A percentile compares a stretch with the other conserved stretches of the same genome.
Conservation (phyloP, 2,113 vertebrate genomes). For the Phrynocephalus versicolor region DNA sequence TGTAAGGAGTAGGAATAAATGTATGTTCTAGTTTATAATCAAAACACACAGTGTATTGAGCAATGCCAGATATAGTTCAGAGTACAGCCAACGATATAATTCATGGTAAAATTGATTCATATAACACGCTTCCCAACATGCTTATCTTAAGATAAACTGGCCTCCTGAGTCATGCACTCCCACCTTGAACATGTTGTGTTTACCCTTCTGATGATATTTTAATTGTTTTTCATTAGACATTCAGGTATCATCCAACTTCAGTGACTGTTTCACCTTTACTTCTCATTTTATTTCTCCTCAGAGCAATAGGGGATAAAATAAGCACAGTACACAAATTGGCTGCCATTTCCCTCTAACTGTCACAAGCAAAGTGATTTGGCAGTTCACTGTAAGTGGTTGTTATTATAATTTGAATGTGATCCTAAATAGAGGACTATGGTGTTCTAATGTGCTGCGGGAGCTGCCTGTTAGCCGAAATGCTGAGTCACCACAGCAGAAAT, state of each 20-base stretch:
- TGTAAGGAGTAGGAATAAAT: background rate
- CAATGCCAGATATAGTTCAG: background rate
- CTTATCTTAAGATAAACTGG: constrained; percentile 51
- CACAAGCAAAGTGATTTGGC: constrained; percentile 39
- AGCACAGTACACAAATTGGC: constrained; percentile 44
- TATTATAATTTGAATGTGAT: constrained; percentile 46
- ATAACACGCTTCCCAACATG: constrained; percentile 28
- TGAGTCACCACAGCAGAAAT: background rate
- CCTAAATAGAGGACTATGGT: constrained; percentile 34
- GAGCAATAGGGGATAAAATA: constrained; percentile 55
- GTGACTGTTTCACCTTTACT: constrained; percentile 50
- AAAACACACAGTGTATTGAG: background rate
- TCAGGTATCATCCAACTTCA: constrained; percentile 31
- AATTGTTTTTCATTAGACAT: constrained; percentile 42
- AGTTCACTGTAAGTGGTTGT: constrained; percentile 53
- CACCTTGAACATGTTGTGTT: constrained; percentile 35
- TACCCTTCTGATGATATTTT: background rate
- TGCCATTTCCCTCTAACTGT: constrained; percentile 60
- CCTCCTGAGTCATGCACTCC: constrained; percentile 32
- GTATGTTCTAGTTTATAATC: background rate
- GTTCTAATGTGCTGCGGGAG: constrained; percentile 6
- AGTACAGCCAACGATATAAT: constrained; percentile 37
- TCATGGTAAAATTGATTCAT: constrained; percentile 46
- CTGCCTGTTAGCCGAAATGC: constrained; percentile 2
- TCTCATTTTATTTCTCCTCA: constrained; percentile 57